Evolutionary conservation across 1,140 invertebrate genomes (phyloP).

Genomic region (Drosophila micromelanica): DNA sequence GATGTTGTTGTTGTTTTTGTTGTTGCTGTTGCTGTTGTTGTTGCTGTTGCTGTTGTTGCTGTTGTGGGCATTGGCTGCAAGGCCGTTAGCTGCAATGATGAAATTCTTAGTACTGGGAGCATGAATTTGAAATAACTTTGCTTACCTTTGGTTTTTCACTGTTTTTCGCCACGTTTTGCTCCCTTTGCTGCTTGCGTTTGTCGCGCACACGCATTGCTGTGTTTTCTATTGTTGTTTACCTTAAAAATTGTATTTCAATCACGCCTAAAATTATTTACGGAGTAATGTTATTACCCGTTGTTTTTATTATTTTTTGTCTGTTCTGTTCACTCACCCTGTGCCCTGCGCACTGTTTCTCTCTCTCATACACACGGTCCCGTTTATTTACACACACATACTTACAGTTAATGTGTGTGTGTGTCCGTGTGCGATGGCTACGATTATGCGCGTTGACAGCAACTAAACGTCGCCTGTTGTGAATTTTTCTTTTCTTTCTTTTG

Average conservation of each 20-base stretch:
- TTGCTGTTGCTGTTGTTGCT: slow-evolving; percentile 11
- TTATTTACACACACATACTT: slow-evolving; percentile 17
- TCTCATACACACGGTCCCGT: slow-evolving; percentile 31
- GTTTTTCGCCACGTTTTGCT: slow-evolving; percentile 39
- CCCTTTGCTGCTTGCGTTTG: slow-evolving; percentile 62
- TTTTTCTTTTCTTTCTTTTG: slow-evolving; percentile 40
- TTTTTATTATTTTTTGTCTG: slow-evolving; percentile 45
- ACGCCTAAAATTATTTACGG: slow-evolving; percentile 13
- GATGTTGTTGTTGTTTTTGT: slow-evolving; percentile 24
- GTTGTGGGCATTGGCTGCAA: not conserved
- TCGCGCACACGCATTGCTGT: slow-evolving; percentile 68
- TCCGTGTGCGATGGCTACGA: slow-evolving; percentile 71
- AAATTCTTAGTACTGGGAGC: not conserved
- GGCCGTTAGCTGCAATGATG: slow-evolving; percentile 11
- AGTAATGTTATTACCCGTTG: slow-evolving; percentile 11
- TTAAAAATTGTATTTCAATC: slow-evolving; percentile 20
- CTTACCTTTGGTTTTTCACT: slow-evolving; percentile 47
- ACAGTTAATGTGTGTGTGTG: slow-evolving; percentile 29
- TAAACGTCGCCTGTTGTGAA: slow-evolving; percentile 60
- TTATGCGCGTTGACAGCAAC: slow-evolving; percentile 74
- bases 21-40: slow-evolving; percentile 17
- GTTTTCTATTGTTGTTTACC: slow-evolving; percentile 13
- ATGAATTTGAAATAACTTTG: not conserved
- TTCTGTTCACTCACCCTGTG: slow-evolving; percentile 55
- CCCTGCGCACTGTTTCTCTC: slow-evolving; percentile 21